Conservation (phyloP, 2,113 vertebrate species). For the cattle (Bos taurus) region ARS-UCD2.0 NC_037335.1:27384501-27385000, state of each 20-base stretch:
- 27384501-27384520: neutral
- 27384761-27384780: neutral
- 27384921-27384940: neutral
- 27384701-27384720: neutral
- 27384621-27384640: neutral
- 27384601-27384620: constrained; percentile 5
- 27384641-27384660: neutral
- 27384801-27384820: neutral
- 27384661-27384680: neutral
- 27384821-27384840: neutral
- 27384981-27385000: neutral
- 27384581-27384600: neutral
- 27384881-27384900: constrained; percentile 3
- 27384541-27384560: neutral
- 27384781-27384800: neutral
- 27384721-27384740: neutral
- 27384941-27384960: neutral
- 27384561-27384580: neutral
- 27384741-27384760: neutral
- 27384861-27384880: neutral
- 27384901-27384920: neutral
- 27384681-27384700: neutral
- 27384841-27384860: neutral
- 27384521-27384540: neutral
- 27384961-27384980: neutral